Conservation (phyloP, 2,888 invertebrate species). For the Rhagium mordax region DNA sequence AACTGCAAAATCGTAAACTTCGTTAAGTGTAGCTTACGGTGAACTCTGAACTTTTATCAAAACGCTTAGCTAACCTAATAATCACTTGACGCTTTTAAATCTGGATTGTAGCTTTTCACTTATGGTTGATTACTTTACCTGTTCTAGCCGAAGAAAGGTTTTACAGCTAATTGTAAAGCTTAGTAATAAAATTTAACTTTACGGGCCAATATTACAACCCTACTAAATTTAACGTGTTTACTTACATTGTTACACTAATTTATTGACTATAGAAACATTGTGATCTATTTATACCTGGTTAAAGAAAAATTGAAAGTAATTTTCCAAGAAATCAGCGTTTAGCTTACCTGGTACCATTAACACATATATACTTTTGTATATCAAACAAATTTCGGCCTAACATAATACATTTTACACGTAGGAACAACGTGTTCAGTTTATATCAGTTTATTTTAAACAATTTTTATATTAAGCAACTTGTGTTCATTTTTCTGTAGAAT, state of each 20-base stretch:
- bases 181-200: constrained; percentile 15
- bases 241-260: constrained; percentile 12
- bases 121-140: background rate
- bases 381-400: background rate
- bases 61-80: background rate
- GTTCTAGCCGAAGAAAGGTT: background rate
- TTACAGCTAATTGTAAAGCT: constrained; percentile 8
- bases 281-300: constrained; percentile 5
- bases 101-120: background rate
- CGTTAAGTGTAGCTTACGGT: background rate
- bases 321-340: background rate
- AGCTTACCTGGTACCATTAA: background rate
- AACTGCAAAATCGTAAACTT: background rate
- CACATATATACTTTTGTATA: background rate
- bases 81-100: constrained; percentile 2
- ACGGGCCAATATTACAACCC: background rate
- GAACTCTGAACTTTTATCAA: background rate
- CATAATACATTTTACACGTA: background rate
- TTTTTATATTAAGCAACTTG: too few species aligned
- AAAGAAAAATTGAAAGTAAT: background rate
- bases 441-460: background rate
- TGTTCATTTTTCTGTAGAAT: too few species aligned
- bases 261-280: constrained; percentile 10
- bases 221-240: constrained; percentile 14
- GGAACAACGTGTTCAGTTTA: background rate